Base-by-base conservation (phyloP, 2,113 vertebrate genomes). In the Myxocyprinus asiaticus region DNA sequence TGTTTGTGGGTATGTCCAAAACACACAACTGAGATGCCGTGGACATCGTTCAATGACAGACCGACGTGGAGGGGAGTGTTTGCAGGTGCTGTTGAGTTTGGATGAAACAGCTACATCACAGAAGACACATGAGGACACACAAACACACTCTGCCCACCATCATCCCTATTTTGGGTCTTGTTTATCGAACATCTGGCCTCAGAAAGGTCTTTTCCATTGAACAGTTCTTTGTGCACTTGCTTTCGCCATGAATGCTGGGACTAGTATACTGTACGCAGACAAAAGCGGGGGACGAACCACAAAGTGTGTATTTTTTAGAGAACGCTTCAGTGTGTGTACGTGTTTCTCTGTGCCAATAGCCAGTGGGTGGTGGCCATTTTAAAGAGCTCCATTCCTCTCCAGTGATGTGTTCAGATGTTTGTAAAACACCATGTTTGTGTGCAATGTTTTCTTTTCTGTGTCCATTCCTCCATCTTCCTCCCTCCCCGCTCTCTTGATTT, bases 331-430 rank as follows among this genome's bases (percentile, higher is more conserved):
- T 80, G 80, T 82, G 84, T 87, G 82, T 81, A 70, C 55, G 68
- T 82, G 76, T 79, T 74, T 81, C 81, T 85, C 81, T 83, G 86
- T 92, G 90, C 90, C 88, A 90, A 87, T 86, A 90, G 85, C 86
- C 84, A 81, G 85, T 75, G 64, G 84, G 86, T 77, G 67, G 58
- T 83, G 85, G 86, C 81, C 79, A 72, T 61, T 75, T 78, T 75
- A 84, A 69, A 53, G 84, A 85, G 82, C 77, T 67, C 80, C 85
- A 84, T 78, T 86, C 83, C 78, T 85, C 86, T 87, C 82, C 79
- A 66, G 88, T 90, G 86, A 90, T 70, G 86, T 90, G 87, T 91
- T 88, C 81, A 90, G 88, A 88, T 83, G 88, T 79, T 88, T 92
- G 89, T 92, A 88, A 90, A 90, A 90, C 86, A 86, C 86, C 85